A percentile compares a stretch with the other conserved stretches of the same genome.
Conservation (phyloP, 2,797 vertebrate genomes). For the Chiloscyllium punctatum region DNA sequence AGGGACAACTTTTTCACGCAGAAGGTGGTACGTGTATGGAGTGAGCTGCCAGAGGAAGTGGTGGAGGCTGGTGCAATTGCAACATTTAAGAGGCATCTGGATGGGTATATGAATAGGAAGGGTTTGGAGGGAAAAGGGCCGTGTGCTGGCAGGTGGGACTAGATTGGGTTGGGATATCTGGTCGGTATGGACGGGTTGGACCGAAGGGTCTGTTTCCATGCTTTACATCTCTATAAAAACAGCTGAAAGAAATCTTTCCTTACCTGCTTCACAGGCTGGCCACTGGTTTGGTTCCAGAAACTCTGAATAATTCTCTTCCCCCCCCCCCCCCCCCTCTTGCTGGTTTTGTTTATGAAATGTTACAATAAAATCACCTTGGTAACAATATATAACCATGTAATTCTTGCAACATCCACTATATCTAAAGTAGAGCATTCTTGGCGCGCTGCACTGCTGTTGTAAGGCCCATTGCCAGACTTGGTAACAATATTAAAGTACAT, state of each 20-base stretch:
- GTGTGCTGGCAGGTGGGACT: no score
- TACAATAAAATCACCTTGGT: conserved; percentile 13
- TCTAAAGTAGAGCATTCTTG: conserved; percentile 33
- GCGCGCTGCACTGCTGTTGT: background rate
- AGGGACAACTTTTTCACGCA: no score
- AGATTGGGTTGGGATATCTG: no score
- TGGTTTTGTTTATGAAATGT: conserved; percentile 7
- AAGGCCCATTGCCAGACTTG: conserved; percentile 7
- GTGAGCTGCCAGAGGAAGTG: no score
- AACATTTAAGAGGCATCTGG: no score
- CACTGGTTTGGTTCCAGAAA: background rate
- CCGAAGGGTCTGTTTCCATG: no score
- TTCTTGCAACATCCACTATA: conserved; percentile 26
- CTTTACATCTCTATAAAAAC: no score
- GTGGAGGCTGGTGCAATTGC: no score
- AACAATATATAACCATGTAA: background rate
- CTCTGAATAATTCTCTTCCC: background rate
- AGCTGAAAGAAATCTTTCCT: background rate
- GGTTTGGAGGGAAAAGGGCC: no score
- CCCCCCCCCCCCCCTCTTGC: background rate
- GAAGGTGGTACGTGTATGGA: no score
- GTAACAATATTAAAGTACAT: background rate
- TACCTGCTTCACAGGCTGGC: background rate
- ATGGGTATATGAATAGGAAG: no score
- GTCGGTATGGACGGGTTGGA: no score